Evolutionary conservation across 2,797 vertebrate species (phyloP).

Genomic region (Protonibea diacanthus): DNA sequence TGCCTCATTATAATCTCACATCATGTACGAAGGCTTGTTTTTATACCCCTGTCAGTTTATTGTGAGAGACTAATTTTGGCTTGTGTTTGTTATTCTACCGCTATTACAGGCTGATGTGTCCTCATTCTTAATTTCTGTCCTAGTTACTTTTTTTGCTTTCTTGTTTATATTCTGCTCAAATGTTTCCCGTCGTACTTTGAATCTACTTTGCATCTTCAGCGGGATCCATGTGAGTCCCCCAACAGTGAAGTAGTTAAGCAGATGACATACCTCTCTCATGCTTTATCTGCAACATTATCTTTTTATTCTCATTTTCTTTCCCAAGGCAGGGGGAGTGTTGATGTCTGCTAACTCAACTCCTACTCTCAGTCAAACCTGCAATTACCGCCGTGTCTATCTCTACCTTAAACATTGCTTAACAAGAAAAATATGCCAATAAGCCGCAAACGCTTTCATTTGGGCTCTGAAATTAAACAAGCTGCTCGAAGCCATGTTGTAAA

Average conservation of each 20-base stretch:
- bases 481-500: slow-evolving; percentile 88
- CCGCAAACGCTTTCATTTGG: slow-evolving; percentile 90
- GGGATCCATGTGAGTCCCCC: slow-evolving; percentile 44
- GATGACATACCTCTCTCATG: slow-evolving; percentile 61
- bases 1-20: slow-evolving; percentile 84
- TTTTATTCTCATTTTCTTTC: slow-evolving; percentile 75
- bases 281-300: slow-evolving; percentile 74
- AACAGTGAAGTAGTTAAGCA: slow-evolving; percentile 63
- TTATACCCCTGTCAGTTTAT: slow-evolving; percentile 84
- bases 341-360: slow-evolving; percentile 84
- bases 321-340: slow-evolving; percentile 77
- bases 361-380: slow-evolving; percentile 85
- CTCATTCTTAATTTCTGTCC: slow-evolving; percentile 85
- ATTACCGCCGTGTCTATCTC: slow-evolving; percentile 89
- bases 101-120: slow-evolving; percentile 82
- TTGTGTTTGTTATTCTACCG: slow-evolving; percentile 85
- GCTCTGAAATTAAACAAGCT: slow-evolving; percentile 86
- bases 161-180: slow-evolving; percentile 76
- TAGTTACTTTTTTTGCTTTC: slow-evolving; percentile 75
- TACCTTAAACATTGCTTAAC: slow-evolving; percentile 92
- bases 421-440: slow-evolving; percentile 90
- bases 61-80: slow-evolving; percentile 87
- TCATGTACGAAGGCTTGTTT: slow-evolving; percentile 80
- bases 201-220: slow-evolving; percentile 59
- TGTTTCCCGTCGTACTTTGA: slow-evolving; percentile 67